Conservation (phyloP, 2,113 vertebrate species). For the Trichechus manatus region DNA sequence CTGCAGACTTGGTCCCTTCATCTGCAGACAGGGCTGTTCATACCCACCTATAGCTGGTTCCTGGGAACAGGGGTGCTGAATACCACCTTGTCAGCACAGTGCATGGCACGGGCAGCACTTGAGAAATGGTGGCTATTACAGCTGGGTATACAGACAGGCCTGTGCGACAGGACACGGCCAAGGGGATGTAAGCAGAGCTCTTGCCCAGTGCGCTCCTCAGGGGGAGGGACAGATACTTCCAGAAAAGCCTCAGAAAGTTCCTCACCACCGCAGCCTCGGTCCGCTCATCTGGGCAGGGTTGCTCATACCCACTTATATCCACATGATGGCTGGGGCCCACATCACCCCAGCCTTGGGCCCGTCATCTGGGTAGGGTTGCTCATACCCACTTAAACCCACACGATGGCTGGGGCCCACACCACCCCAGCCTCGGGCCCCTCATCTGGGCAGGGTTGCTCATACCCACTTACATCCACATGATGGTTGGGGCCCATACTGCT, state of each 20-base stretch:
- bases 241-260: not conserved
- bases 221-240: too few species aligned
- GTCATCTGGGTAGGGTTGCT: too few species aligned
- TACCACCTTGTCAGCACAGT: not conserved
- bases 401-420: accelerated
- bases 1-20: not conserved
- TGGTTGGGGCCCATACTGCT: not conserved
- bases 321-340: accelerated
- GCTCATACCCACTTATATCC: not conserved
- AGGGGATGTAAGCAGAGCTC: not conserved
- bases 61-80: accelerated
- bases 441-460: too few species aligned
- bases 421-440: too few species aligned
- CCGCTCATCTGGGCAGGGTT: not conserved
- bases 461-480: not conserved
- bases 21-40: not conserved
- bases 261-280: not conserved
- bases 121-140: too few species aligned
- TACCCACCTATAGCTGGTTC: too few species aligned
- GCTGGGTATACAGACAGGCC: not conserved
- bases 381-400: too few species aligned
- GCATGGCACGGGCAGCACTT: accelerated
- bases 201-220: not conserved
- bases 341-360: too few species aligned
- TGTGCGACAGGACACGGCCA: not conserved